phyloP scores from a whole-genome alignment of 1,140 invertebrate species.

The Drosophila melanica region DNA sequence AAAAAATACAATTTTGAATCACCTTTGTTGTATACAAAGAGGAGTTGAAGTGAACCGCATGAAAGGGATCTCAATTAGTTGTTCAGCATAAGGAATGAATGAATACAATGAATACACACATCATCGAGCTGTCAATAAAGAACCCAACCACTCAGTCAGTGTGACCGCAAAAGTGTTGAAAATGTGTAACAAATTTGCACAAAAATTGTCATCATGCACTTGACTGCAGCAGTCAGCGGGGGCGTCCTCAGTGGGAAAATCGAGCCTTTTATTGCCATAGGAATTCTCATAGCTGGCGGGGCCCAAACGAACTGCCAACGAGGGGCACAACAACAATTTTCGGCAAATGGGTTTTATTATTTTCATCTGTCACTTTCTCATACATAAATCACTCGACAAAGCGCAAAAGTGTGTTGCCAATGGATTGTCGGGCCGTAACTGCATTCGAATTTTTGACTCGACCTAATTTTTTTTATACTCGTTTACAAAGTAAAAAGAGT shows the following conservation, averaged over 20 bases:
- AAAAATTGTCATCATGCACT: conserved; percentile 50
- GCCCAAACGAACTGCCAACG: conserved; percentile 19
- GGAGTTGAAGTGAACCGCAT: no score
- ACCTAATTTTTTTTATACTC: not conserved
- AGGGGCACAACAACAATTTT: conserved; percentile 59
- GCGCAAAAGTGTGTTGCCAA: conserved; percentile 15
- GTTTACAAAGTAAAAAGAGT: no score
- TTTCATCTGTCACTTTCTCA: conserved; percentile 66
- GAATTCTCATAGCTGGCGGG: conserved; percentile 28
- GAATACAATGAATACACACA: conserved; percentile 1
- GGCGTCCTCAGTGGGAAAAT: conserved; percentile 9
- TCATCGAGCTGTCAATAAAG: conserved; percentile 58
- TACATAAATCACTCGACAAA: conserved; percentile 64
- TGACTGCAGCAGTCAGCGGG: conserved; percentile 27
- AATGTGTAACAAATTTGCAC: conserved; percentile 61
- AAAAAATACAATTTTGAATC: no score
- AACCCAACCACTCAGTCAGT: conserved; percentile 42
- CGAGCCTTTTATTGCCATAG: conserved; percentile 5
- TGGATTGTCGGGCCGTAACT: conserved; percentile 7
- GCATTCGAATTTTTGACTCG: conserved; percentile 24
- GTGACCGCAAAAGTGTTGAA: conserved; percentile 66
- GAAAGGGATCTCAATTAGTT: not conserved
- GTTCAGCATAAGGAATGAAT: not conserved
- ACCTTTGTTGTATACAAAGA: no score
- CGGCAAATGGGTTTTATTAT: conserved; percentile 56